Conservation (phyloP, 2,888 invertebrate species). For the Callinectes sapidus region DNA sequence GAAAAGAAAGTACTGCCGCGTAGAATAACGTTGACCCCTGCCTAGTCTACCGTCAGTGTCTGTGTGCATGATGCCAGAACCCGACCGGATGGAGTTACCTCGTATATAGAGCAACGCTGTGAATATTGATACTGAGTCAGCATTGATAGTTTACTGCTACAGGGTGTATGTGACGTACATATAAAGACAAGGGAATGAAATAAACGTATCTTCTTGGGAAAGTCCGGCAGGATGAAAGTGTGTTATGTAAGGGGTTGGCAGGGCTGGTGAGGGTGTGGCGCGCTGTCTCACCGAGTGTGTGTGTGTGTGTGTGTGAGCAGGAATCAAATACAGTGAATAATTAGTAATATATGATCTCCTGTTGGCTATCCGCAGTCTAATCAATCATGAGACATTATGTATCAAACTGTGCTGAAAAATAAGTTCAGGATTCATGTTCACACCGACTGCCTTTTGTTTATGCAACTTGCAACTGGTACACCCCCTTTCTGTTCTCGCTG, state of each 20-base stretch:
- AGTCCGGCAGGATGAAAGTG: slow-evolving; percentile 11
- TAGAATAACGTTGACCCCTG: not conserved
- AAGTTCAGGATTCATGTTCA: not conserved
- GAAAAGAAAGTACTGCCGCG: not conserved
- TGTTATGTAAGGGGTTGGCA: slow-evolving; percentile 23
- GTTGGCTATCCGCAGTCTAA: not conserved
- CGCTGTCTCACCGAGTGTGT: not conserved
- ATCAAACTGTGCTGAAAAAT: not conserved
- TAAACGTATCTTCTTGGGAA: not conserved
- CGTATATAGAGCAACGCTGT: not conserved
- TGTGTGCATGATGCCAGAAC: not conserved
- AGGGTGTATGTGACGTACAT: not conserved
- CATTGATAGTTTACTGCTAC: not conserved
- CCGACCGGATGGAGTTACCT: not conserved
- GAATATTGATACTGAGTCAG: not conserved
- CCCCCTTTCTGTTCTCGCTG: not conserved
- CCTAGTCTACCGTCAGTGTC: not conserved
- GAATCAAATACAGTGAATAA: not conserved
- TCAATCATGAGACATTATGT: not conserved
- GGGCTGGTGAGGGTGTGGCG: slow-evolving; percentile 18
- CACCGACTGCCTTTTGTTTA: not conserved
- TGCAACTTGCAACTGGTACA: slow-evolving; percentile 21
- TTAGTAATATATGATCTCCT: not conserved
- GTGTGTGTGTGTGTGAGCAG: not conserved
- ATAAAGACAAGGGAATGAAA: not conserved